Evolutionary conservation across 1,140 invertebrate species (phyloP).

Genomic region (Ceratitis capitata): DNA sequence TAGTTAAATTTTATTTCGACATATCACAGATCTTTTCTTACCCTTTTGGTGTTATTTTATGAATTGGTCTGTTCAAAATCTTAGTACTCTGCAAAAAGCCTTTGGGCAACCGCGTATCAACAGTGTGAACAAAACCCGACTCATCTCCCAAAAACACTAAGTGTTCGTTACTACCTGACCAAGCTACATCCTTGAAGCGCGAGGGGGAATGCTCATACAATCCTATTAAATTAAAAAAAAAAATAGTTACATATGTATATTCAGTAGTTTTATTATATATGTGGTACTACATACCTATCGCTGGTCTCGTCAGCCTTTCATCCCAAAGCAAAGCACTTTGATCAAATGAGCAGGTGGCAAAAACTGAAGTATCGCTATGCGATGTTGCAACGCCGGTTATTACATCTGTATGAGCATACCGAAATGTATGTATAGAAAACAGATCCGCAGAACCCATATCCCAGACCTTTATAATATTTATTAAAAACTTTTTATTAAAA

Average conservation of each 20-base stretch:
- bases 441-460: slow-evolving; percentile 44
- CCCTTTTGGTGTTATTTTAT: slow-evolving; percentile 43
- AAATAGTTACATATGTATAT: background rate
- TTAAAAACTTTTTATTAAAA: background rate
- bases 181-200: slow-evolving; percentile 39
- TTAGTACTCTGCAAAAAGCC: slow-evolving; percentile 21
- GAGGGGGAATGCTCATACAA: slow-evolving; percentile 39
- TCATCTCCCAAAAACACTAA: slow-evolving; percentile 43
- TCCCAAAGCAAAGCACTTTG: slow-evolving; percentile 44
- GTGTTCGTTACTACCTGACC: slow-evolving; percentile 25
- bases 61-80: slow-evolving; percentile 41
- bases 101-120: slow-evolving; percentile 42
- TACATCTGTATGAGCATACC: slow-evolving; percentile 44
- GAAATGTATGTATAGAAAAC: slow-evolving; percentile 41
- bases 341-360: slow-evolving; percentile 44
- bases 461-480: slow-evolving; percentile 41
- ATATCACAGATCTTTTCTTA: background rate
- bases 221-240: slow-evolving; percentile 36
- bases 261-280: background rate
- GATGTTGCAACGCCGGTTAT: slow-evolving; percentile 39
- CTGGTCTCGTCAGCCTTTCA: slow-evolving; percentile 41
- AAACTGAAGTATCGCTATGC: slow-evolving; percentile 11
- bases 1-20: background rate
- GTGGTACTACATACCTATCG: slow-evolving; percentile 37
- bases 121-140: slow-evolving; percentile 31